phyloP scores from a whole-genome alignment of 2,888 invertebrate species.

The Hololepta plana region DNA sequence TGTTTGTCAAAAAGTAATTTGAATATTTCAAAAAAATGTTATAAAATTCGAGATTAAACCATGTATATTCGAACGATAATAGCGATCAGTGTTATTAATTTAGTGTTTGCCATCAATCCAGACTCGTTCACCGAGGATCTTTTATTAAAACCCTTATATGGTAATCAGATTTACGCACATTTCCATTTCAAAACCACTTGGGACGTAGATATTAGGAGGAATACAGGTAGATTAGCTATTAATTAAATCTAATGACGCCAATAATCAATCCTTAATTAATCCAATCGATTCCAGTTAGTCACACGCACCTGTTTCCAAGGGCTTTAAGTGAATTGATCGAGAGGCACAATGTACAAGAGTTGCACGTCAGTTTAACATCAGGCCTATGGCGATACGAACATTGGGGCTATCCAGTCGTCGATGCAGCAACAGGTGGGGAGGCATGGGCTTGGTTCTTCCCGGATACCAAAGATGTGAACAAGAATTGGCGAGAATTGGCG shows the following conservation, averaged over 20 bases:
- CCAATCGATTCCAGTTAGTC: conserved; percentile 41
- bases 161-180: conserved; percentile 71
- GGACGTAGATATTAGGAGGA: conserved; percentile 34
- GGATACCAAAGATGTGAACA: conserved; percentile 49
- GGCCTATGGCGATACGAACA: conserved; percentile 85
- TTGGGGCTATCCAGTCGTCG: conserved; percentile 87
- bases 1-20: no score
- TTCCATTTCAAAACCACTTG: conserved; percentile 82
- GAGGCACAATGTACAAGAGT: conserved; percentile 69
- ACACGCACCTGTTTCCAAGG: conserved; percentile 76
- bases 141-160: conserved; percentile 65
- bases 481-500: conserved; percentile 74
- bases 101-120: no score
- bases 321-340: conserved; percentile 75
- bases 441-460: conserved; percentile 82
- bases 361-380: conserved; percentile 82
- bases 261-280: conserved; percentile 2
- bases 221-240: conserved; percentile 37
- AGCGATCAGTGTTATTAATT: no score
- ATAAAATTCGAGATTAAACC: no score
- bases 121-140: conserved; percentile 81
- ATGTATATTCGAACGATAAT: no score
- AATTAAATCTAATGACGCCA: conserved; percentile 4
- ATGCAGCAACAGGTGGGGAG: conserved; percentile 88
- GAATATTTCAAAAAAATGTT: no score